Base-by-base conservation (phyloP, 2,113 vertebrate genomes). In the Gavialis gangeticus region DNA sequence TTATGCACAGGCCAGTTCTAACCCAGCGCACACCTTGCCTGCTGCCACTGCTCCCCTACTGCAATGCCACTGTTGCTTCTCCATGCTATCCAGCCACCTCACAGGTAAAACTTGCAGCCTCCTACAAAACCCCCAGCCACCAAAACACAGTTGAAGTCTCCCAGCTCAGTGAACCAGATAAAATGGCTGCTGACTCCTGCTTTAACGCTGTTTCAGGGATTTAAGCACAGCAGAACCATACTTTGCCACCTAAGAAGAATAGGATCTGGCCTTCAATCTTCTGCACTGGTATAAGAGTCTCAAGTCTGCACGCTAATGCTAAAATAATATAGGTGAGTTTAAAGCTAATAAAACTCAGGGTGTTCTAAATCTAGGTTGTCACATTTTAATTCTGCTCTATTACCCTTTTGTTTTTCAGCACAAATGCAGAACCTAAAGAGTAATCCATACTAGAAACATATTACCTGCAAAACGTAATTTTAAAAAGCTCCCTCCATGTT, bases 381-480 rank as follows among this genome's bases (percentile, higher is more conserved):
- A 83, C 2, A 4, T 3, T 82, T 89, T 27, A 91, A 86, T 16
- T 76, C 37, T 2, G 19, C 24, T 55, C 22, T 80, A 19, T 16
- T 15, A 14, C 30, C 88, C 27, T 64, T 63, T 88, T 34, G 4
- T 88, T 91, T 81, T 55, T 27, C 16, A 86, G 67, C 28, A 75
- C 46, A 81, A 92, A 94, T 10, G 81, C 5, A 91, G 67, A 54
- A 75, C 4, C 82, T 84, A 78, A 34, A 92, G 76, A 92, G n/a
- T 79, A 63, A 37, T 37, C 67, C 25, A 59, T 71, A 87, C 18
- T 82, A 77, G 73, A 14, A 92, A 81, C 75, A 85, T 60, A 9
- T 84, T 69, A 59, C 12, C 77, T 63, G 55, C 76, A 82, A 93
- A 57, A 67, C 15, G 63, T 88, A 66, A 87, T 75, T 57, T 34